Evolutionary conservation across 2,888 invertebrate species (phyloP).

Genomic region (Chelonus formosanus): DNA sequence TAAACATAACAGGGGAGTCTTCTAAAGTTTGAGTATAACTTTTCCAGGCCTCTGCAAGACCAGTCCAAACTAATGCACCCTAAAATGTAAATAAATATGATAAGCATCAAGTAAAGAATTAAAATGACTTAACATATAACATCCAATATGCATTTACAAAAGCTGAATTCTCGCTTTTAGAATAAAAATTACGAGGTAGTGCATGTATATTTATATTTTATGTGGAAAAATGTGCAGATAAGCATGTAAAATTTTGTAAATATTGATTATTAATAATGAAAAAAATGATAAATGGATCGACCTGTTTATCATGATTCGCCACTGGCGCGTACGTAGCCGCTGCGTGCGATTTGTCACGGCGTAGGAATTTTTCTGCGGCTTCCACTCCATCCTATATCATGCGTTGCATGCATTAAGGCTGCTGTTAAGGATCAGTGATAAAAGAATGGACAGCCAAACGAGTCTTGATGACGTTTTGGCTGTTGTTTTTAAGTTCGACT

Average conservation of each 20-base stretch:
- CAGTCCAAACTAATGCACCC: constrained; percentile 61
- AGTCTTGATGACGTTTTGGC: constrained; percentile 12
- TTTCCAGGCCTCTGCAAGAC: constrained; percentile 61
- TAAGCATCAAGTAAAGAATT: constrained; percentile 35
- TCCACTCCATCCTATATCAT: constrained; percentile 63
- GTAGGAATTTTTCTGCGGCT: constrained; percentile 61
- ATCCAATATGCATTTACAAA: constrained; percentile 22
- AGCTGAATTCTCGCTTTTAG: constrained; percentile 18
- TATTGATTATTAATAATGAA: constrained; percentile 18
- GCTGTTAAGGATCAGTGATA: constrained; percentile 59
- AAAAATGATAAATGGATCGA: constrained; percentile 62
- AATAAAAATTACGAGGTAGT: constrained; percentile 25
- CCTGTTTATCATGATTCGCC: constrained; percentile 64
- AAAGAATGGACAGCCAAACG: constrained; percentile 52
- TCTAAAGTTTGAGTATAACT: constrained; percentile 56
- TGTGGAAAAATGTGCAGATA: constrained; percentile 25
- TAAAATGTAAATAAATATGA: constrained; percentile 45
- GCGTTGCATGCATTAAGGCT: constrained; percentile 64
- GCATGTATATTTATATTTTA: constrained; percentile 24
- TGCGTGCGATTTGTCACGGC: constrained; percentile 61
- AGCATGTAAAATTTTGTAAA: constrained; percentile 19
- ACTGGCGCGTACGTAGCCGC: constrained; percentile 63
- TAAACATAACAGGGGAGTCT: constrained; percentile 58
- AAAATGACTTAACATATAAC: constrained; percentile 26
- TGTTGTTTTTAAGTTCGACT: background rate